Evolutionary conservation across 2,797 vertebrate genomes (phyloP), one percentile per base, ranked within the genome.

Genomic region (Discoglossus pictus): DNA sequence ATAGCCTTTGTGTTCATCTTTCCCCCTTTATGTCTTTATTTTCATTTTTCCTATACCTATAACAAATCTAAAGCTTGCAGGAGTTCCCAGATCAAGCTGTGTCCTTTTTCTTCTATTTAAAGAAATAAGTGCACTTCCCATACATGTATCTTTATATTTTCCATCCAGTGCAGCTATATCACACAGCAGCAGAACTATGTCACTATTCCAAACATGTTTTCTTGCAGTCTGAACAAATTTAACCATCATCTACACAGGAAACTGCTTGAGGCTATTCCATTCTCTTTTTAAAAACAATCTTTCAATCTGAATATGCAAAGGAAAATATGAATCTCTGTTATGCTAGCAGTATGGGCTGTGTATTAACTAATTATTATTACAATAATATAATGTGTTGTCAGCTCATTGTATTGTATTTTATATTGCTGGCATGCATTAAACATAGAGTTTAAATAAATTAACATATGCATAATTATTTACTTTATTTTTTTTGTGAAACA

Each of bases 91-190:
- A 54, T 56, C 67, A 70, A 31, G 40, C 59, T 70, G 59, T 55
- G 15, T 50, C 54, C 47, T 54, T 63, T 70, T 55, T 55, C 48
- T 25, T 42, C 47, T 70, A 63, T 70, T 40, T 55, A n/a, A 25
- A 42, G 51, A 34, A 20, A 63, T 55, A n/a, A 6, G 24, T 31
- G 13, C 43, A 4, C 12, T 54, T 7, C 62, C 59, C 44, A 39
- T 54, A 55, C 34, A 70, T 35, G 42, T 56, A 34, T 43, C 18
- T 27, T 56, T 46, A 16, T 40, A 50, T 70, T 63, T 12, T 50
- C 31, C 55, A 34, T 36, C 43, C 44, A 42, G 47, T 34, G 24
- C 13, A 27, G 35, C 13, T 48, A 39, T 35, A 39, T 55, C n/a
- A 69, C 38, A 48, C 53, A 23, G 47, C 59, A 63, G 43, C 31